phyloP scores from a whole-genome alignment of 2,888 invertebrate species.

The Parnassius smintheus region DNA sequence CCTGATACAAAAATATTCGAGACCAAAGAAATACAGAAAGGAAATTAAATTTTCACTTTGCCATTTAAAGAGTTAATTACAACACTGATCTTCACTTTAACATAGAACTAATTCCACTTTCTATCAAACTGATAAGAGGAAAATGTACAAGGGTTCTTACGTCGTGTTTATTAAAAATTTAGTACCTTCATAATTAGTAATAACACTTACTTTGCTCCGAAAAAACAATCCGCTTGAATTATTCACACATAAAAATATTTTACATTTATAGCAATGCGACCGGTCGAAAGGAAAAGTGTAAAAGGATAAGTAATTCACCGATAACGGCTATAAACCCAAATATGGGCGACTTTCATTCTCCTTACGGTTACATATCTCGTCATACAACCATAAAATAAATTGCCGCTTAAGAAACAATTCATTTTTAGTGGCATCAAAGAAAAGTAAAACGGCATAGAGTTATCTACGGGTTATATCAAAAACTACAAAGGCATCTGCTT shows the following conservation, averaged over 20 bases:
- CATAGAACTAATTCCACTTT: too few relatives aligned
- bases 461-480: conserved; percentile 2
- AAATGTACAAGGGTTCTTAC: too few relatives aligned
- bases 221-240: background rate
- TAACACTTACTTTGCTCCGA: background rate
- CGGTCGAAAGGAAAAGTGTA: conserved; percentile 27
- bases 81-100: too few relatives aligned
- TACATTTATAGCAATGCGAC: conserved; percentile 13
- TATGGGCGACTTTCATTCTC: conserved; percentile 29
- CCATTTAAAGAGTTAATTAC: too few relatives aligned
- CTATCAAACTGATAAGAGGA: too few relatives aligned
- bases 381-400: conserved; percentile 28
- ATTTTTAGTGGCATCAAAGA: conserved; percentile 5
- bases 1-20: too few relatives aligned
- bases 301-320: conserved; percentile 25
- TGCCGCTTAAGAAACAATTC: conserved; percentile 18
- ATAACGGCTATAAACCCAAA: conserved; percentile 15
- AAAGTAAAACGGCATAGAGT: background rate
- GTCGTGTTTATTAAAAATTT: background rate
- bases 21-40: too few relatives aligned
- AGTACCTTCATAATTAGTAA: background rate
- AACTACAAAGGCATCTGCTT: conserved; percentile 3
- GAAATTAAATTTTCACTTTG: too few relatives aligned
- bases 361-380: conserved; percentile 20
- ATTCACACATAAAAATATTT: conserved; percentile 8